phyloP scores from a whole-genome alignment of 2,888 invertebrate genomes.

The Ophonus ardosiacus region DNA sequence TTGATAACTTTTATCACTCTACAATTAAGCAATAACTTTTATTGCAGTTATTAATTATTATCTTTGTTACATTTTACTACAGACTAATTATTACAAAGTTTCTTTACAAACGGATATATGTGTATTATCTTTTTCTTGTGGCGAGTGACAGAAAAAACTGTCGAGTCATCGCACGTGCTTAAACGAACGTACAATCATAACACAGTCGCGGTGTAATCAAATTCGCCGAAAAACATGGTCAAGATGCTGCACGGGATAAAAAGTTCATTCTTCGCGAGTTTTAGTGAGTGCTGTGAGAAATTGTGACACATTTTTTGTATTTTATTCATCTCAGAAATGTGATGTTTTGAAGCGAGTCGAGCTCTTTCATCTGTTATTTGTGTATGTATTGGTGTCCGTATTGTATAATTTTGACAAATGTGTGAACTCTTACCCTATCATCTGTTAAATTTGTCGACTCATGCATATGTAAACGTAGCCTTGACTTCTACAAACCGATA shows the following conservation, averaged over 20 bases:
- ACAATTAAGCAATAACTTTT: constrained; percentile 34
- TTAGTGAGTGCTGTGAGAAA: not conserved
- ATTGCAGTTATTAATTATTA: constrained; percentile 35
- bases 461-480: constrained; percentile 50
- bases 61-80: constrained; percentile 34
- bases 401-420: not conserved
- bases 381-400: not conserved
- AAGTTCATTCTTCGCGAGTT: not conserved
- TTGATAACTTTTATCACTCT: not conserved
- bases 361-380: not conserved
- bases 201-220: not conserved
- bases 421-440: not conserved
- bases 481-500: constrained; percentile 45
- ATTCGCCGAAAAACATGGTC: not conserved
- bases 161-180: constrained; percentile 67
- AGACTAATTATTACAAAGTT: constrained; percentile 13
- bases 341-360: not conserved
- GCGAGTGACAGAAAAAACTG: constrained; percentile 62
- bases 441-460: constrained; percentile 46
- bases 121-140: constrained; percentile 58
- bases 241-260: not conserved
- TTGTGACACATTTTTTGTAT: not conserved
- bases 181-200: constrained; percentile 18
- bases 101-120: constrained; percentile 41
- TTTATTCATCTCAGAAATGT: not conserved